Conservation (phyloP, 2,113 vertebrate species). For the Etheostoma cragini region DNA sequence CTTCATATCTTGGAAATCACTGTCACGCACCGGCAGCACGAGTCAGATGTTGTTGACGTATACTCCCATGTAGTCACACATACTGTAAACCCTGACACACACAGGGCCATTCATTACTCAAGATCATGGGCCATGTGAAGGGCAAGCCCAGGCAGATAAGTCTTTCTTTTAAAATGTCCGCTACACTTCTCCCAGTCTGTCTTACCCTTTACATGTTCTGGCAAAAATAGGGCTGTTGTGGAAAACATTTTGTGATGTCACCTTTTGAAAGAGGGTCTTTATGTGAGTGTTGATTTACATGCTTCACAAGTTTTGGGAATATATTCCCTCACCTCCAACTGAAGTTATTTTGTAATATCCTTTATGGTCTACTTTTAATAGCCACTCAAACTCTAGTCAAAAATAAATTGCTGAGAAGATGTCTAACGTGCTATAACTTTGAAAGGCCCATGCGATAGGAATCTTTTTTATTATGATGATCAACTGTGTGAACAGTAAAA, state of each 20-base stretch:
- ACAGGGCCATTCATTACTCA: slow-evolving; percentile 57
- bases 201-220: slow-evolving; percentile 9
- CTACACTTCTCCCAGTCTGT: slow-evolving; percentile 14
- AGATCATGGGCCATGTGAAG: slow-evolving; percentile 30
- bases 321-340: background rate
- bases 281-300: slow-evolving; percentile 25
- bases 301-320: slow-evolving; percentile 1
- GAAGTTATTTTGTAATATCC: slow-evolving; percentile 25
- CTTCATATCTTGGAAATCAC: slow-evolving; percentile 19
- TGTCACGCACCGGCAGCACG: background rate
- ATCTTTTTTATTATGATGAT: slow-evolving; percentile 47
- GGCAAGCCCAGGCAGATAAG: slow-evolving; percentile 63
- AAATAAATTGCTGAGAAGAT: slow-evolving; percentile 34
- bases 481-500: slow-evolving; percentile 30
- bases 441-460: slow-evolving; percentile 19
- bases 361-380: slow-evolving; percentile 35
- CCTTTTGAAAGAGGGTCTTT: slow-evolving; percentile 1
- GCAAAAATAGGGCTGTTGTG: slow-evolving; percentile 25
- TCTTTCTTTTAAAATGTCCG: slow-evolving; percentile 49
- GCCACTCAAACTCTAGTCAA: slow-evolving; percentile 22
- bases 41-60: slow-evolving; percentile 50
- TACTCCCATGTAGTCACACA: slow-evolving; percentile 52
- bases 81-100: slow-evolving; percentile 39
- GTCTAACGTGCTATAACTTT: slow-evolving; percentile 38
- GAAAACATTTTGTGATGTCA: slow-evolving; percentile 44